These are phyloP conservation scores for Microchirus variegatus DNA, from an alignment of 2,797 vertebrate genomes.

Conservation along the genomic window DNA sequence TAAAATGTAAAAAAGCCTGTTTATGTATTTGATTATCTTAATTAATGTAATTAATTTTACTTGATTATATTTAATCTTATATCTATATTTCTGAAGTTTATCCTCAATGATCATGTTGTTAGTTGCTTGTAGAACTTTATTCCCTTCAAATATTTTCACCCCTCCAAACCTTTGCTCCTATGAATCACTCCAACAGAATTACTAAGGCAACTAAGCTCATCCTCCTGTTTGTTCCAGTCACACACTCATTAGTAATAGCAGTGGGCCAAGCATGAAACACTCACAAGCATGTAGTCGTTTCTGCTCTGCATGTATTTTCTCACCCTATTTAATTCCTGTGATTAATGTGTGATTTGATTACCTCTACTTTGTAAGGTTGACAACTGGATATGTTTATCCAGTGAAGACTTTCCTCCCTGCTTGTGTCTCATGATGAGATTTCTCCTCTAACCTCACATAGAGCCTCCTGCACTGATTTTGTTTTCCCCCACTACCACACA, in stretches of 20 bases:
- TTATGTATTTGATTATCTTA: too few species aligned
- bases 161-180: slow-evolving; percentile 15
- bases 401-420: slow-evolving; percentile 41
- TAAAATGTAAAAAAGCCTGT: too few species aligned
- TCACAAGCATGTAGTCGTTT: slow-evolving; percentile 21
- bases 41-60: too few species aligned
- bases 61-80: too few species aligned
- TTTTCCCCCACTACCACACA: slow-evolving; percentile 24
- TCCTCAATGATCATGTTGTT: background rate
- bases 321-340: slow-evolving; percentile 42
- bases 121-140: slow-evolving; percentile 4
- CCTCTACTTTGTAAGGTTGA: slow-evolving; percentile 57
- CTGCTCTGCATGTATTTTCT: slow-evolving; percentile 28
- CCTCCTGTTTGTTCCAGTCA: slow-evolving; percentile 65
- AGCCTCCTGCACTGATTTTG: slow-evolving; percentile 30
- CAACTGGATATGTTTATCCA: slow-evolving; percentile 64
- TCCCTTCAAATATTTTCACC: slow-evolving; percentile 18
- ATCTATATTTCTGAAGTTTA: slow-evolving; percentile 2
- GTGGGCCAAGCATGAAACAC: slow-evolving; percentile 28
- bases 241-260: slow-evolving; percentile 59
- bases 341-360: slow-evolving; percentile 71
- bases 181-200: slow-evolving; percentile 48
- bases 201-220: slow-evolving; percentile 20
- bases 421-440: slow-evolving; percentile 30
- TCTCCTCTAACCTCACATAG: slow-evolving; percentile 10